Evolutionary conservation across 2,113 vertebrate species (phyloP), one percentile per base, ranked within the genome.

Genomic region (Illadopsis cleaveri): DNA sequence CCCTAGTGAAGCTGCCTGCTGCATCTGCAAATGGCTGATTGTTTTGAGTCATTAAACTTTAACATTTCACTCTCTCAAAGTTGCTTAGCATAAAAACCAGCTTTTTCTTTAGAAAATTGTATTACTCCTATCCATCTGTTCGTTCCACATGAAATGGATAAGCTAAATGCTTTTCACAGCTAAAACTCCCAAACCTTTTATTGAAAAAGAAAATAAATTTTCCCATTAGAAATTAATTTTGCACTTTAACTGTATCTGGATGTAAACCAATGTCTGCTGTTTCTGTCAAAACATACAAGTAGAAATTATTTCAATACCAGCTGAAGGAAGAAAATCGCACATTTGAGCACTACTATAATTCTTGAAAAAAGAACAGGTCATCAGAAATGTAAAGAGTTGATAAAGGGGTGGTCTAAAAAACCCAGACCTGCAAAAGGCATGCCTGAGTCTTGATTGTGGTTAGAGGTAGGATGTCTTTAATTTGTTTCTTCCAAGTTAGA

Each of bases 121-220:
- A 35, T 61, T 86, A 45, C 51, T 56, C n/a, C 15, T 58, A 51
- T 66, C 24, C 14, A 50, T 47, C 33, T 76, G 12, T 57, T 85
- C 3, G 4, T 82, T 84, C 16, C 9, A 42, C 31, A 14, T 44
- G 53, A 70, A 85, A 58, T 5, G n/a, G 10, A 68, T 54, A 53
- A 82, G 23, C 1, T 40, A 50, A 88, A 70, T 33, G 7, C 1
- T 73, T 93, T 65, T 82, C 11, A 33, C 15, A 40, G 5, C 4
- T 77, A 38, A 72, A 69, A 13, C 3, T 3, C 1, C 3, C 5
- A 15, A 58, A 22, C 0, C 0, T 5, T 51, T 42, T 42, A 21
- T 33, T 47, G 9, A 57, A 53, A n/a, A 51, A 28, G 75, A 77
- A 13, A 6, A 0, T 58, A 40, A 57, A 33, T n/a, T 47, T 6